Base-by-base conservation (phyloP, 1,140 invertebrate species). In the Chironomus striatipennis region DNA sequence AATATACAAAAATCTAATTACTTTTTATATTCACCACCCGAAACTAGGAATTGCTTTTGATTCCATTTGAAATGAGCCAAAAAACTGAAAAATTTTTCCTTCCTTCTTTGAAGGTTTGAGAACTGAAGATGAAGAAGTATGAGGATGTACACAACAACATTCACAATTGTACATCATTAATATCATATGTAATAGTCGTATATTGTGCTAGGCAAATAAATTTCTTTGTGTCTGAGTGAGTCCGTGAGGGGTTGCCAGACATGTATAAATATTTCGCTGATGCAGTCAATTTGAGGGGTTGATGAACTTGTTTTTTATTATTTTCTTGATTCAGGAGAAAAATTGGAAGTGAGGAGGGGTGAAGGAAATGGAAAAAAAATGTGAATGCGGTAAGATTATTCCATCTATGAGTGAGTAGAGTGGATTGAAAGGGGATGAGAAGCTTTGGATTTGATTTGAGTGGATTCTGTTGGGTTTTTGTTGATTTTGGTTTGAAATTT, bases 181-280 rank as follows among this genome's bases (percentile, higher is more conserved):
- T 34, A 57, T 57, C 47, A 57, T 57, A 57, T 57, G 12, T n/a
- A 57, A 12, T 57, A 5, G 12, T 15, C 8, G n/a, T 57, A 12
- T n/a, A 57, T 57, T n/a, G 47, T 57, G n/a, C 47, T 57, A 57
- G 47, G 47, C 47, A 57, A 57, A 57, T 57, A 57, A 57, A 57
- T 57, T 57, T 57, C 47, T n/a, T 57, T 57, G 47, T 57, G 47
- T 57, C 47, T 57, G 47, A 57, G 47, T 57, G 47, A n/a, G 47
- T 57, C 47, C 47, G 47, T n/a, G 47, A n/a, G 47, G 43, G n/a
- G 47, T 57, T 57, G 47, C 47, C 47, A 57, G 47, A 12, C 47
- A 57, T n/a, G n/a, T 57, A 57, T 57, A 57, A 57, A 57, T 47
- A 57, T 57, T 57, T 57, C 9, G 8, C 12, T n/a, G 47, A 57